Percentiles rank a stretch among this genome's conserved stretches.
phyloP scores from a whole-genome alignment of 2,888 invertebrate genomes.

The Drosophila imparisetae region DNA sequence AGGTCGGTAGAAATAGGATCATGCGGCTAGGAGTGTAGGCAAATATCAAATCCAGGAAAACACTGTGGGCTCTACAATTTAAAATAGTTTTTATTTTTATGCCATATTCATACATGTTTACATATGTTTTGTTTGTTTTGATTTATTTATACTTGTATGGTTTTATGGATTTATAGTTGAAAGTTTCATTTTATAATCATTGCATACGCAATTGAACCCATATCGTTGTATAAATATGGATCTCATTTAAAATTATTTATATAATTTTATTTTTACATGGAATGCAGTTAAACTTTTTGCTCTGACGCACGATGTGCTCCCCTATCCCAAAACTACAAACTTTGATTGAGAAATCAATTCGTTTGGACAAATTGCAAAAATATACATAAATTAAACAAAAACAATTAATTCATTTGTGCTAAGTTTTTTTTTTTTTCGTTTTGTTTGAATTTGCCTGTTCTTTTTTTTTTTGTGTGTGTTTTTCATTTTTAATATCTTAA shows the following conservation, averaged over 20 bases:
- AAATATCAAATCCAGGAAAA: not conserved
- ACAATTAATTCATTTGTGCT: conserved; percentile 73
- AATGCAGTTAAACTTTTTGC: conserved; percentile 81
- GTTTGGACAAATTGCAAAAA: conserved; percentile 47
- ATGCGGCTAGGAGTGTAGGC: not conserved
- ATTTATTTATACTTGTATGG: conserved; percentile 69
- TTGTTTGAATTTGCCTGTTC: conserved; percentile 38
- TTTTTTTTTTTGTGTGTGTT: conserved; percentile 8
- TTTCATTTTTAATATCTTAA: conserved; percentile 22
- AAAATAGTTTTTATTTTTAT: conserved; percentile 79
- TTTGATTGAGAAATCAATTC: conserved; percentile 46
- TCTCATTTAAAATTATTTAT: conserved; percentile 69
- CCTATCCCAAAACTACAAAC: conserved; percentile 59
- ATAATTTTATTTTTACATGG: conserved; percentile 82
- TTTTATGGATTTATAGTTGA: conserved; percentile 63
- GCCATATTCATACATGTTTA: conserved; percentile 76
- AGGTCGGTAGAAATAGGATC: conserved; percentile 20
- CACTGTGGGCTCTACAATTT: conserved; percentile 50
- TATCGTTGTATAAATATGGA: conserved; percentile 61
- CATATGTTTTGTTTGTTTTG: conserved; percentile 61
- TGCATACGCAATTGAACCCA: conserved; percentile 58
- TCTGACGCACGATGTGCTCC: conserved; percentile 38
- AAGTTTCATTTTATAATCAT: conserved; percentile 52
- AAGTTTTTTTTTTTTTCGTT: conserved; percentile 45
- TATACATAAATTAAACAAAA: conserved; percentile 50